Conservation (phyloP, 2,797 vertebrate genomes). For the Paguma larvata region DNA sequence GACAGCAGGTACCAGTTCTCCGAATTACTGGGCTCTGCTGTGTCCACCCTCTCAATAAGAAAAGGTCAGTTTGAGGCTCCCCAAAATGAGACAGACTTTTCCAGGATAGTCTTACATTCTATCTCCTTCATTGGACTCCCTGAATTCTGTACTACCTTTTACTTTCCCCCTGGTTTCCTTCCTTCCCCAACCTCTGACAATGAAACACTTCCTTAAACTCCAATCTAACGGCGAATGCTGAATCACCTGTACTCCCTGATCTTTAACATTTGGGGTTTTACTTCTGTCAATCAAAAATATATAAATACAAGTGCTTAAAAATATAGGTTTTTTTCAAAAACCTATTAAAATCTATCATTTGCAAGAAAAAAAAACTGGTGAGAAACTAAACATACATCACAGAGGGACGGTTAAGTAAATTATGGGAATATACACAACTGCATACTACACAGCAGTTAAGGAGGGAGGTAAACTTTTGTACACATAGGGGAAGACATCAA, state of each 20-base stretch:
- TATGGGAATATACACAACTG: not conserved
- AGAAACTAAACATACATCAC: not conserved
- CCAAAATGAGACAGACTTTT: not conserved
- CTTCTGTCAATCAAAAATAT: not conserved
- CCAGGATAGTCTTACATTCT: not conserved
- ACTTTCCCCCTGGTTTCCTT: not conserved
- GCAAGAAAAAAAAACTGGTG: not conserved
- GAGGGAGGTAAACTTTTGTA: not conserved
- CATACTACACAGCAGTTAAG: not conserved
- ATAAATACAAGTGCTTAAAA: not conserved
- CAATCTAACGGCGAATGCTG: not conserved
- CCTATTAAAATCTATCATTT: not conserved
- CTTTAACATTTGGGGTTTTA: not conserved
- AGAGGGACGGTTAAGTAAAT: not conserved
- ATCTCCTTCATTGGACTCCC: not conserved
- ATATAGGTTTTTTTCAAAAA: not conserved
- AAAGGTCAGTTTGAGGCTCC: not conserved
- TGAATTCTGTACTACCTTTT: not conserved
- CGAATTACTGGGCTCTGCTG: not conserved
- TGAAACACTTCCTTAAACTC: conserved; percentile 22
- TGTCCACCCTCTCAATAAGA: not conserved
- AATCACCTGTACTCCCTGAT: not conserved
- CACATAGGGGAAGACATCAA: not conserved
- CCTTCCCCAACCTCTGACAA: not conserved
- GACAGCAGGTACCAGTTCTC: not conserved